phyloP scores from a whole-genome alignment of 2,888 invertebrate genomes.

The Uropetala carovei region DNA sequence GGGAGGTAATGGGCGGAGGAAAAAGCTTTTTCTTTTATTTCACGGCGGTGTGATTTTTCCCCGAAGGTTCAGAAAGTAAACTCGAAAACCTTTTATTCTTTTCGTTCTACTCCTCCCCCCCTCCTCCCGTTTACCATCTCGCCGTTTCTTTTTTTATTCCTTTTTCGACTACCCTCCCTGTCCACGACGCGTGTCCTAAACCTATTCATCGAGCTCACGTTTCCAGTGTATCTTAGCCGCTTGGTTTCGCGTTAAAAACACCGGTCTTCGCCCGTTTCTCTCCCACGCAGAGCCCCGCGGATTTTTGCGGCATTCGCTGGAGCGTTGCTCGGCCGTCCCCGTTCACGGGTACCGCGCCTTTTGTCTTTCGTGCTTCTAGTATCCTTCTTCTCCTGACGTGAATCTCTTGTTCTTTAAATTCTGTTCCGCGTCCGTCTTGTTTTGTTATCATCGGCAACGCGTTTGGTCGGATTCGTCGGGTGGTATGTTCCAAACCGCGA shows the following conservation, averaged over 20 bases:
- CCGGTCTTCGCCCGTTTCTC: neutral
- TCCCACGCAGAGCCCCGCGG: neutral
- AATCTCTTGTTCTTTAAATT: neutral
- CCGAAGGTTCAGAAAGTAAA: neutral
- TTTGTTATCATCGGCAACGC: neutral
- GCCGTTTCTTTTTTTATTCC: too few relatives aligned
- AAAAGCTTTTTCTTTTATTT: too few relatives aligned
- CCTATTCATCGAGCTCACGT: neutral
- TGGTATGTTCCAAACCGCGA: neutral
- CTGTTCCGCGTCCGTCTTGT: neutral
- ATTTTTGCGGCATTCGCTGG: neutral
- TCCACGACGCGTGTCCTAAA: neutral
- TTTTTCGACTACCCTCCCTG: neutral
- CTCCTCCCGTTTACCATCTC: neutral
- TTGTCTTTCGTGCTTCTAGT: neutral
- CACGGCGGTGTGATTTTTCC: too few relatives aligned
- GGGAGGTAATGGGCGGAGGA: too few relatives aligned
- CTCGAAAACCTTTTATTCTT: neutral
- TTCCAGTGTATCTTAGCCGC: neutral
- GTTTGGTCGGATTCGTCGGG: neutral
- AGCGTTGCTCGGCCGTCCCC: neutral
- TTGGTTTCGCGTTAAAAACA: neutral
- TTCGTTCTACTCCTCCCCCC: too few relatives aligned
- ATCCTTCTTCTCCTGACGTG: neutral
- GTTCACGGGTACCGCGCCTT: neutral